These are phyloP conservation scores for Colletes latitarsis DNA, from an alignment of 1,140 invertebrate species.

Conservation along the genomic window DNA sequence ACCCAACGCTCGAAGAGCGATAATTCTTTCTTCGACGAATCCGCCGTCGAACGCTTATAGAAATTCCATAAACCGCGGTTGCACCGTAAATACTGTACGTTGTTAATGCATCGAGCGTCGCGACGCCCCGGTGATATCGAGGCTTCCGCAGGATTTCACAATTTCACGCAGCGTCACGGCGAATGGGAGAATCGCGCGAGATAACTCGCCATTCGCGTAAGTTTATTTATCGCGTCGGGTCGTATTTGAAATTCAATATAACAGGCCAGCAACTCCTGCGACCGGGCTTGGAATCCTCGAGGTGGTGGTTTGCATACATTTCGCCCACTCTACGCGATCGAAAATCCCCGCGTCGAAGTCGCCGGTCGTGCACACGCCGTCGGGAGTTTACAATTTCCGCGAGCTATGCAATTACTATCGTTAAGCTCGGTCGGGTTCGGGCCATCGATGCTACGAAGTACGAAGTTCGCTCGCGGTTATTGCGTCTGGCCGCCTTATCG, in stretches of 20 bases:
- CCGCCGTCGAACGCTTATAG: background rate
- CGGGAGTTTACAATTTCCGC: slow-evolving; percentile 48
- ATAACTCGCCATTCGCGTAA: slow-evolving; percentile 32
- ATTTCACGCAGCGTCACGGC: slow-evolving; percentile 12
- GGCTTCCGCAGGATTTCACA: slow-evolving; percentile 45
- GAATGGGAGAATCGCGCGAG: slow-evolving; percentile 3
- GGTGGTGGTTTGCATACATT: slow-evolving; percentile 41
- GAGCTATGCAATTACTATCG: slow-evolving; percentile 56
- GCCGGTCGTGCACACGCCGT: background rate
- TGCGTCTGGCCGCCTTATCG: slow-evolving; percentile 42
- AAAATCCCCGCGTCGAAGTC: slow-evolving; percentile 22
- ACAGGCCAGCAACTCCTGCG: slow-evolving; percentile 23
- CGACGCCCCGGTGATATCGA: slow-evolving; percentile 19
- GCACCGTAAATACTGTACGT: slow-evolving; percentile 10
- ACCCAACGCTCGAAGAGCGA: no score
- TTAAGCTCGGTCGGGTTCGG: slow-evolving; percentile 27
- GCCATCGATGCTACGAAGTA: slow-evolving; percentile 1
- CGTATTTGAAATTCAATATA: slow-evolving; percentile 61
- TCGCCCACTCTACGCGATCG: background rate
- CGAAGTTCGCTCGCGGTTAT: slow-evolving; percentile 41
- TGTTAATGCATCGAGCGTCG: slow-evolving; percentile 13
- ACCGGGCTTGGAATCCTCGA: slow-evolving; percentile 22
- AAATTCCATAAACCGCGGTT: background rate
- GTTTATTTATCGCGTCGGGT: slow-evolving; percentile 61
- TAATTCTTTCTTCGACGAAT: no score